A percentile compares a stretch with the other conserved stretches of the same genome.
Evolutionary conservation across 2,797 vertebrate genomes (phyloP).

Genomic region (Diplodus sargus): DNA sequence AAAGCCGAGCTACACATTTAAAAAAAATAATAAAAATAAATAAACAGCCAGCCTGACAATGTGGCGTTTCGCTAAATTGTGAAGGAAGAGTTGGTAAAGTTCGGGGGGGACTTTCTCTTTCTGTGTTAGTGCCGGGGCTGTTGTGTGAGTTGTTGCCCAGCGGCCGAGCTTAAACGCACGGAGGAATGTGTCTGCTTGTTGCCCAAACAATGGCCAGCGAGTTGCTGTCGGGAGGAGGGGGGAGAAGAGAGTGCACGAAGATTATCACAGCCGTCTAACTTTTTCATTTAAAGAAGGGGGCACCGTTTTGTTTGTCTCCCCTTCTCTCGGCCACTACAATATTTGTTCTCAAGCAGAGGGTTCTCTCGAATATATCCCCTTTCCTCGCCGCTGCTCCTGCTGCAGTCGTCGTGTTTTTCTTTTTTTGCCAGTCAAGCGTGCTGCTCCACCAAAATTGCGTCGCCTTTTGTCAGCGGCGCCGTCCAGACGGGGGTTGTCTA

Average conservation of each 20-base stretch:
- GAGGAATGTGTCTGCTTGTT: conserved; percentile 82
- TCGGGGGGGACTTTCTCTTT: neutral
- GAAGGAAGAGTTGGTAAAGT: neutral
- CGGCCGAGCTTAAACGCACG: conserved; percentile 67
- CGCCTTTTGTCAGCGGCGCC: conserved; percentile 53
- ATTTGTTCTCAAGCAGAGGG: neutral
- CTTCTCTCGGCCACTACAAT: neutral
- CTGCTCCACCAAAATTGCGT: conserved; percentile 51
- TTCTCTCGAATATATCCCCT: conserved; percentile 11
- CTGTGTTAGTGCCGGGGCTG: neutral
- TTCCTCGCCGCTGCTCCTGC: neutral
- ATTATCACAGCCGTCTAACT: conserved; percentile 55
- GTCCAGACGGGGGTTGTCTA: conserved; percentile 36
- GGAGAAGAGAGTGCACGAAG: conserved; percentile 9
- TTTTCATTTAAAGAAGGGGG: conserved; percentile 41
- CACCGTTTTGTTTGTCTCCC: conserved; percentile 3
- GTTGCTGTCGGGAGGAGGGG: conserved; percentile 43
- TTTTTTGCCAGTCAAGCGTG: conserved; percentile 46
- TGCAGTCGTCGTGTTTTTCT: conserved; percentile 50
- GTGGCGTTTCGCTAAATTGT: accelerated
- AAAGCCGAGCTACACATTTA: neutral
- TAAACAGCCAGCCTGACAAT: accelerated
- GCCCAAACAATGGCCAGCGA: conserved; percentile 82
- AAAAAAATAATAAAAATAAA: too few relatives aligned
- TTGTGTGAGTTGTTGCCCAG: conserved; percentile 59